A percentile compares a stretch with the other conserved stretches of the same genome.
phyloP scores from a whole-genome alignment of 2,888 invertebrate species.

The Malthinus seriepunctatus region DNA sequence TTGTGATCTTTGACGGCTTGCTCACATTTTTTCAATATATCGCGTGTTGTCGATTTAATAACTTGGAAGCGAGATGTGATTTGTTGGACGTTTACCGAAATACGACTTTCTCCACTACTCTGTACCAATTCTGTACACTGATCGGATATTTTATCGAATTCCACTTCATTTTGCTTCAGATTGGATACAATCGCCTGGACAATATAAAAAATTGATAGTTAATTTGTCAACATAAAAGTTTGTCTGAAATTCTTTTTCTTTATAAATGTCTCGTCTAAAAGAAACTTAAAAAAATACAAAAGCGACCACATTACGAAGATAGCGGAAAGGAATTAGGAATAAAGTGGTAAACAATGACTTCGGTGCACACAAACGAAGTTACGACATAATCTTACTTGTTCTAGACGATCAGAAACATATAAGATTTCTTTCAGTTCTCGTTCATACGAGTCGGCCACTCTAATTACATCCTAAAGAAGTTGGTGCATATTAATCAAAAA shows the following conservation, averaged over 20 bases:
- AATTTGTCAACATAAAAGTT: not conserved
- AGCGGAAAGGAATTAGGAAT: not conserved
- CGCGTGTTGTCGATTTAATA: constrained; percentile 85
- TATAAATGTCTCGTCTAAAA: not conserved
- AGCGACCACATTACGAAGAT: constrained; percentile 16
- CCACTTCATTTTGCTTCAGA: constrained; percentile 81
- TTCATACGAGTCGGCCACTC: constrained; percentile 71
- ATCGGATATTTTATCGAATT: constrained; percentile 84
- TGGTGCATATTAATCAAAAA: constrained; percentile 25
- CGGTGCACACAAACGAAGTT: constrained; percentile 18
- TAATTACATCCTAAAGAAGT: constrained; percentile 72
- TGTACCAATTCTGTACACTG: constrained; percentile 84
- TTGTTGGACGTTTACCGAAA: constrained; percentile 87
- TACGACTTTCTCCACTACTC: constrained; percentile 82
- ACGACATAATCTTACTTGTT: constrained; percentile 72
- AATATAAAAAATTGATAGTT: constrained; percentile 20
- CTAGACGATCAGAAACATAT: constrained; percentile 76
- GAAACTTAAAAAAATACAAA: constrained; percentile 11
- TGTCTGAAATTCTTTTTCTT: too few relatives aligned
- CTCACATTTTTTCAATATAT: constrained; percentile 89
- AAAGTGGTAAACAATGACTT: constrained; percentile 9
- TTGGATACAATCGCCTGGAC: constrained; percentile 74
- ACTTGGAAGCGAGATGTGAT: constrained; percentile 89
- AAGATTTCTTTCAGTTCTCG: constrained; percentile 74
- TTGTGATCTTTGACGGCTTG: constrained; percentile 83